Evolutionary conservation across 2,888 invertebrate species (phyloP).

Genomic region (Luffia ferchaultella): DNA sequence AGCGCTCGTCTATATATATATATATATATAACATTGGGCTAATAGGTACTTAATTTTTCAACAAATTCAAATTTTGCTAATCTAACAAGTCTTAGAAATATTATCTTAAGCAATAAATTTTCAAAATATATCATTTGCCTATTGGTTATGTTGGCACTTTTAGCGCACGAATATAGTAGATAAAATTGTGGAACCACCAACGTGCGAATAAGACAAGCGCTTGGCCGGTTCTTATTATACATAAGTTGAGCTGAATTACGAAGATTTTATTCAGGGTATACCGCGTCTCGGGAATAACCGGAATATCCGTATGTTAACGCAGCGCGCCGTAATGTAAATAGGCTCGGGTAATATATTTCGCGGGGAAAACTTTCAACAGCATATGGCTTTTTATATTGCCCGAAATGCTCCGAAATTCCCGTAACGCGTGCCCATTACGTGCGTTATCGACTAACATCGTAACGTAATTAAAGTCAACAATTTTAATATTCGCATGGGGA

Average conservation of each 20-base stretch:
- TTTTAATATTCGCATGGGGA: not conserved
- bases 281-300: conserved; percentile 45
- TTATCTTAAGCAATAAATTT: too few relatives aligned
- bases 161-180: too few relatives aligned
- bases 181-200: too few relatives aligned
- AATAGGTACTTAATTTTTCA: too few relatives aligned
- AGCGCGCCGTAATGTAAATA: conserved; percentile 51
- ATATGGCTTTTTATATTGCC: not conserved
- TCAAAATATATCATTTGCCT: too few relatives aligned
- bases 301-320: conserved; percentile 48
- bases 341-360: conserved; percentile 52
- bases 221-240: too few relatives aligned
- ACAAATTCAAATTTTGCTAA: too few relatives aligned
- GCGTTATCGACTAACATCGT: conserved; percentile 5
- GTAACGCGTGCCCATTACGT: conserved; percentile 8
- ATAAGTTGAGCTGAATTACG: not conserved
- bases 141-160: too few relatives aligned
- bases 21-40: too few relatives aligned
- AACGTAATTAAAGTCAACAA: not conserved
- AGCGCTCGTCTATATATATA: too few relatives aligned
- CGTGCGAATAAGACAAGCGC: too few relatives aligned
- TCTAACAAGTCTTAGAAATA: too few relatives aligned
- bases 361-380: conserved; percentile 8
- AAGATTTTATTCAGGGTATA: conserved; percentile 31
- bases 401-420: not conserved